These are phyloP conservation scores for Serilophus lunatus DNA, from an alignment of 2,113 vertebrate genomes.

Conservation along the genomic window DNA sequence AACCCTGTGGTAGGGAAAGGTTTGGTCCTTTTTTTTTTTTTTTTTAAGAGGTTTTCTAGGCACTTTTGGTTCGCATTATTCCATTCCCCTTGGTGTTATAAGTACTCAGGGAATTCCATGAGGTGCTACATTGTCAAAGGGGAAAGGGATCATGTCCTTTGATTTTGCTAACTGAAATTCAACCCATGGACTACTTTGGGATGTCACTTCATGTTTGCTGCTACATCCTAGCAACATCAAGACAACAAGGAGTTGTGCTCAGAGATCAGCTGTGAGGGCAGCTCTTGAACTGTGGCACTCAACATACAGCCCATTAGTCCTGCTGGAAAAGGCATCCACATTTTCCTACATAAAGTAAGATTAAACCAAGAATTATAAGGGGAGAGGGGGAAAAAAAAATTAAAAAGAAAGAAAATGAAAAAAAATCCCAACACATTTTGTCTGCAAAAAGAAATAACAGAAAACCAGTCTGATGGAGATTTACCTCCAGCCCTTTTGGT, in stretches of 20 bases:
- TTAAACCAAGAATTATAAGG: not conserved
- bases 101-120: fast-evolving
- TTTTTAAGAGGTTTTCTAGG: not conserved
- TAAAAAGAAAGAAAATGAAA: not conserved
- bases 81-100: not conserved
- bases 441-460: not conserved
- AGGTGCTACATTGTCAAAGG: not conserved
- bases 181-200: fast-evolving
- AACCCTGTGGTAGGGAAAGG: not conserved
- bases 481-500: not conserved
- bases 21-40: not conserved
- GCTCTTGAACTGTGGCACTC: not conserved
- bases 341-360: not conserved
- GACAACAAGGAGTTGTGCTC: not conserved
- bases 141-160: fast-evolving
- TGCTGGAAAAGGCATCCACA: not conserved
- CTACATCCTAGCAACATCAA: not conserved
- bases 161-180: not conserved
- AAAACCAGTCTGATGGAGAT: not conserved
- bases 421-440: fast-evolving
- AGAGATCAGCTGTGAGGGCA: not conserved
- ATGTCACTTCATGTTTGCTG: not conserved
- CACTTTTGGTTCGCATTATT: not conserved
- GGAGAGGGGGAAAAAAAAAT: not conserved
- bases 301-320: not conserved